Base-by-base conservation (phyloP, 2,888 invertebrate genomes). In the Camponotus fellah region DNA sequence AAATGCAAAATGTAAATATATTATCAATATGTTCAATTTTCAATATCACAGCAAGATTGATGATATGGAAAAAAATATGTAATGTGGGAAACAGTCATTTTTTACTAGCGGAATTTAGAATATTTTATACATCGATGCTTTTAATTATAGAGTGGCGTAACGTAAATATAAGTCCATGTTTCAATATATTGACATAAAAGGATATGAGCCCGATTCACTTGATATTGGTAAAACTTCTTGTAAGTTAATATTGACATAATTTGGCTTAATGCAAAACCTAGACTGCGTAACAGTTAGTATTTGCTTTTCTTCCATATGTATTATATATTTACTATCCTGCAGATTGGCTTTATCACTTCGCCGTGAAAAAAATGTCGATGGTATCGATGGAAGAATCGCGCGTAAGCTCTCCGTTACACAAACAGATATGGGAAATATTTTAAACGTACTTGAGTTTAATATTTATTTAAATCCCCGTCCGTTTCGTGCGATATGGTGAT, bases 241-340 rank as follows among this genome's bases (percentile, higher is more conserved):
- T 60, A 79, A 60, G 71, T 79, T 79, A 79, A 79, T 79, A 71
- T 79, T 79, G 79, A 79, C 71, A 71, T 79, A 79, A 79, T 79
- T 79, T 79, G 58, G 71, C 71, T 71, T 79, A 79, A 79, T 79
- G 79, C 71, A 79, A 79, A 79, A 69, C 60, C 46, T 46, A 79
- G 79, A 79, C 58, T 60, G 60, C 60, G 17, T 71, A 79, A 71
- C 79, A 79, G 68, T 77, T 79, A 37, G n/a, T 71, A 79, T 79
- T 79, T 79, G 79, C 79, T 71, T 60, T 79, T 71, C 71, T 60
- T 26, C 58, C 71, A 46, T 71, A 79, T 79, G 43, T 69, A 71
- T 40, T 40, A 10, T 43, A 43, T 79, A 49, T n/a, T 79, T 79
- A 79, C 79, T 46, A 46, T 71, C 37, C 46, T 21, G n/a, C 71